These are phyloP conservation scores for Hypomecis atomaria DNA, from an alignment of 2,888 invertebrate genomes.

Conservation along the genomic window DNA sequence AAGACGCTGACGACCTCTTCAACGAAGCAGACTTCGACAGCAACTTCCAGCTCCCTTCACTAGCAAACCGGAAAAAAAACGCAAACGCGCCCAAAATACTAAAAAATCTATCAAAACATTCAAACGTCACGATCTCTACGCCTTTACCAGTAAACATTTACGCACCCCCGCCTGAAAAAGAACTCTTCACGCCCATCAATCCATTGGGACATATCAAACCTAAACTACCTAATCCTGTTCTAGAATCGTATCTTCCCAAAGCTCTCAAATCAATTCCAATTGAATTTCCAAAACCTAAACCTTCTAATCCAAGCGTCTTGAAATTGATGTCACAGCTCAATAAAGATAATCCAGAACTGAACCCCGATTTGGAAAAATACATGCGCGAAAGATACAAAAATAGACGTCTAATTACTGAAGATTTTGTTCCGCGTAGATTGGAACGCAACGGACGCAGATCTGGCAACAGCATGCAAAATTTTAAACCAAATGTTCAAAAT, in stretches of 20 bases:
- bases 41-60: not conserved
- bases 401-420: no score
- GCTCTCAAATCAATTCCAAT: not conserved
- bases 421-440: not conserved
- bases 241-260: not conserved
- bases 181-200: not conserved
- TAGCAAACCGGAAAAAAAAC: not conserved
- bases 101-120: not conserved
- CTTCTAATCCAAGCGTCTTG: not conserved
- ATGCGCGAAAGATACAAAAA: not conserved
- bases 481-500: no score
- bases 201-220: not conserved
- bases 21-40: conserved; percentile 3
- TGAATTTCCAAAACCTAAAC: not conserved
- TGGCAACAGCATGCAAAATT: no score
- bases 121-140: not conserved
- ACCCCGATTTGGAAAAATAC: not conserved
- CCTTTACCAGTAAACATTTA: not conserved
- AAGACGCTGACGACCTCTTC: not conserved
- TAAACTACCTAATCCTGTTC: not conserved
- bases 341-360: not conserved
- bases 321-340: not conserved
- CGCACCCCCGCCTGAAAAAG: not conserved
- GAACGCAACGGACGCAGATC: no score
- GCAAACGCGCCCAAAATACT: not conserved